Evolutionary conservation across 2,113 vertebrate genomes (phyloP), one percentile per base, ranked within the genome.

Genomic region (Gavialis gangeticus): DNA sequence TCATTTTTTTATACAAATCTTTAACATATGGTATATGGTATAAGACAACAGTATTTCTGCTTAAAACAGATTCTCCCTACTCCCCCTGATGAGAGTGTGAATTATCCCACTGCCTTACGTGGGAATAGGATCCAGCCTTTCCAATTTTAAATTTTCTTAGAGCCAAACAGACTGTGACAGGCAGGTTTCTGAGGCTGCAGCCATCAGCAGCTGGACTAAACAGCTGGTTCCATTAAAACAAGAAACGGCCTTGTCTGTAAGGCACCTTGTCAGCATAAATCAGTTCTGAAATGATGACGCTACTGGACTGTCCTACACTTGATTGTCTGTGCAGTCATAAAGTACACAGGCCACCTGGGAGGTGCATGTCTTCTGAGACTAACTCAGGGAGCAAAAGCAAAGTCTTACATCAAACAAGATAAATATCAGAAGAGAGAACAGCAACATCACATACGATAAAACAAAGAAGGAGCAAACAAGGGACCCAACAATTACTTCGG

Each of bases 121-220:
- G 66, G n/a, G 54, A 21, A 18, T 12, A 84, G 71, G 60, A 75
- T 4, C 2, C 87, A 30, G 77, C 69, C 63, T 21, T 90, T 86
- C 67, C 75, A 79, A 79, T 46, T 2, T 22, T 3, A 14, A 79
- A 75, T 25, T 91, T 91, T 55, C 4, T 76, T 73, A 37, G 64
- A 89, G 30, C 16, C 88, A 71, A 90, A 24, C 85, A 92, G 82
- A 94, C 46, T 71, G 34, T 84, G n/a, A 75, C 22, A 19, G 25
- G 58, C 16, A n/a, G 60, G 12, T 4, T 75, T 18, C 12, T 76
- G 87, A 91, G 84, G 54, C 10, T n/a, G 67, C 6, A 12, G 19
- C 19, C 30, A 21, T 10, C 30, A 92, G 76, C 85, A 95, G 77
- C 88, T 91, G 95, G 76, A 91, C 91, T 79, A 92, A 18, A 18